Percentiles rank a stretch among this genome's conserved stretches.
phyloP scores from a whole-genome alignment of 2,113 vertebrate species.

The Nipponia nippon region DNA sequence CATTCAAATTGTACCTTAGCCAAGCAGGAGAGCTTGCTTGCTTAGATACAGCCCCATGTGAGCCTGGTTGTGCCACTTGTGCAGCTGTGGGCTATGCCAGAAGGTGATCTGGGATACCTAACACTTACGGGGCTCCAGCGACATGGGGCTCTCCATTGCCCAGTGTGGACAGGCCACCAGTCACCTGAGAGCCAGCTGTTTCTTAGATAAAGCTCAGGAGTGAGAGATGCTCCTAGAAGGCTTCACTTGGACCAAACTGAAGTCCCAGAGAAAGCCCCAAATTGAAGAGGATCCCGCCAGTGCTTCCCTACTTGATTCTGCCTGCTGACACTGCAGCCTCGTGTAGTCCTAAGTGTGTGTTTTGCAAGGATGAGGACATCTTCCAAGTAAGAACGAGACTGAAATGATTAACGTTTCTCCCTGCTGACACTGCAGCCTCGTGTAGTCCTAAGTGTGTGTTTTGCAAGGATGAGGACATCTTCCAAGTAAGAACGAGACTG shows the following conservation, averaged over 20 bases:
- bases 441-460: neutral
- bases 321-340: neutral
- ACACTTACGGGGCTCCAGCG: neutral
- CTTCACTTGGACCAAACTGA: neutral
- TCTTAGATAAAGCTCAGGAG: neutral
- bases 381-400: neutral
- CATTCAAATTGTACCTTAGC: neutral
- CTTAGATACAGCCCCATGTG: neutral
- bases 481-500: neutral
- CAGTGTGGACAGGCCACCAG: neutral
- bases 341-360: neutral
- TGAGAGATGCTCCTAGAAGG: neutral
- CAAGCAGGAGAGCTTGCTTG: neutral
- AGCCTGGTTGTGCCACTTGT: neutral
- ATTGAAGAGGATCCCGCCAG: accelerated
- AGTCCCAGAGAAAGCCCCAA: neutral
- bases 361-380: neutral
- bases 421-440: neutral
- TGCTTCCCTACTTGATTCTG: neutral
- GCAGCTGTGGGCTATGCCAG: neutral
- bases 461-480: neutral
- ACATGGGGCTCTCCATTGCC: accelerated
- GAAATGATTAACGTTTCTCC: neutral
- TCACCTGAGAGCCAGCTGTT: neutral
- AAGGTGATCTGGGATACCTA: neutral